These are phyloP conservation scores for Polydrusus tereticollis DNA, from an alignment of 2,888 invertebrate species.

Conservation along the genomic window DNA sequence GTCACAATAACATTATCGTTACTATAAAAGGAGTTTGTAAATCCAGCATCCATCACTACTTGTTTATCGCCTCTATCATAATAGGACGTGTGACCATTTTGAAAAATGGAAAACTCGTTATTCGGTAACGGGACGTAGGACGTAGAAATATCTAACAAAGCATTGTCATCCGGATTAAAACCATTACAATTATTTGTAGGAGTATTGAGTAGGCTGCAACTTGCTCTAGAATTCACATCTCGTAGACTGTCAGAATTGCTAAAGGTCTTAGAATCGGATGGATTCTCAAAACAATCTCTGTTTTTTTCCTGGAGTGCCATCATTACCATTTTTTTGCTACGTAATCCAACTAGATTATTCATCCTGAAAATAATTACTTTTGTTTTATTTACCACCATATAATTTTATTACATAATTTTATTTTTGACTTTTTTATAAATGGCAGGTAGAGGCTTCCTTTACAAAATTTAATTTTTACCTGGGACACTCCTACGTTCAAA, in stretches of 20 bases:
- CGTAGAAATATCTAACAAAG: neutral
- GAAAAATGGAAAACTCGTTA: neutral
- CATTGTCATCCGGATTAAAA: neutral
- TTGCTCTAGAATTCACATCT: neutral
- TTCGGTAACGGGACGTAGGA: neutral
- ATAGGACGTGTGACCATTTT: neutral
- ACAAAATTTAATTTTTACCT: too few relatives aligned
- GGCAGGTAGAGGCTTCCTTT: neutral
- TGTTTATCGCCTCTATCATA: neutral
- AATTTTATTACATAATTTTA: neutral
- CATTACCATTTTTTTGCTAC: slow-evolving; percentile 1
- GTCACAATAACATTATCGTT: neutral
- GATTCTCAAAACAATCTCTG: neutral
- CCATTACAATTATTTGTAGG: neutral
- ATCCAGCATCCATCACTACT: neutral
- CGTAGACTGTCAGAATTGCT: neutral
- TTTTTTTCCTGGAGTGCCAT: neutral
- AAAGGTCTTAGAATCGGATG: too few relatives aligned
- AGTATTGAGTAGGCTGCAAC: neutral
- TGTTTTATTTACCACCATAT: neutral
- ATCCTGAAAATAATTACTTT: neutral
- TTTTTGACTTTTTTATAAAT: neutral
- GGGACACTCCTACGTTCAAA: too few relatives aligned
- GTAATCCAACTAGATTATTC: neutral
- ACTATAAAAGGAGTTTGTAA: neutral